Base-by-base conservation (phyloP, 1,140 invertebrate genomes). In the Hermetia illucens region DNA sequence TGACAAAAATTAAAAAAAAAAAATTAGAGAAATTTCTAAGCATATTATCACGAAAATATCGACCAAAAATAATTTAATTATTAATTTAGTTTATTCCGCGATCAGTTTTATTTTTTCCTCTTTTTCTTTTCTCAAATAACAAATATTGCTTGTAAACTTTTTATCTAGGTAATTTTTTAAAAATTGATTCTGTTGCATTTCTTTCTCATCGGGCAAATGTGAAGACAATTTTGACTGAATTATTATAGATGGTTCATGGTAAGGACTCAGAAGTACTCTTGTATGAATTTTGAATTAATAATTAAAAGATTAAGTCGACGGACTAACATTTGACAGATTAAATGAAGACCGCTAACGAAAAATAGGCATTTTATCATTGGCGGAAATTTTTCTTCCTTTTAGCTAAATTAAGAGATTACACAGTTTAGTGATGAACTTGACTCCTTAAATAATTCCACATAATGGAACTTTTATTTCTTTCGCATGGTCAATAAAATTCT, bases 131-230 rank as follows among this genome's bases (percentile, higher is more conserved):
- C 24, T 27, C 13, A 27, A 27, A 27, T 27, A 27, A 27, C 24
- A 27, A 27, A 27, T 27, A 27, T 27, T 27, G 24, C 24, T 27
- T 27, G 8, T 27, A 27, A 27, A n/a, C n/a, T 27, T 27, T 27
- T 27, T 13, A 9, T 27, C 13, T 13, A 27, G 24, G 13, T 27
- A 27, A 27, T 27, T 27, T 27, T 27, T 27, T 27, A 27, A 27
- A 27, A 27, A 27, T 27, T 27, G 24, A 27, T 27, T 9, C 24
- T 27, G 8, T 27, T 13, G 8, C 13, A 27, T 9, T 27, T 27
- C 24, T 27, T 27, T 13, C 13, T 27, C 24, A 9, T 9, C 13
- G 24, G 13, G 13, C 13, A 13, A 27, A 27, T 27, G 13, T 13
- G 24, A 27, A 27, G 13, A 8, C 8, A 13, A 27, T 13, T 27